Evolutionary conservation across 2,797 vertebrate genomes (phyloP).

Genomic region (Lagodon rhomboides): DNA sequence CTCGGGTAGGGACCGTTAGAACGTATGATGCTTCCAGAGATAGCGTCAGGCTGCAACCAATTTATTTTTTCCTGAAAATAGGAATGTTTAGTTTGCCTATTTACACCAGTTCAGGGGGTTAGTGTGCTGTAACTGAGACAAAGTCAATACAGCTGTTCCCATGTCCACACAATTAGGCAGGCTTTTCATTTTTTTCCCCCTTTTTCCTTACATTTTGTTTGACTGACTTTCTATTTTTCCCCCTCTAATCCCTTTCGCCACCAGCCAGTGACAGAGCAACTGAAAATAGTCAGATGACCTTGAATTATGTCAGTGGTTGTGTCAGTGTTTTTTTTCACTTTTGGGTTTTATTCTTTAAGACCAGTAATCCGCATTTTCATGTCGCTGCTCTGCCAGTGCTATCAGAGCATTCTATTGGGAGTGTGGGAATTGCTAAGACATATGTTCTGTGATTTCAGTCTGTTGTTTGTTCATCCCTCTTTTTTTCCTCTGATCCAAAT

Average conservation of each 20-base stretch:
- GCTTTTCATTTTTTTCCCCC: conserved; percentile 44
- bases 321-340: conserved; percentile 34
- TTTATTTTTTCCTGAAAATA: conserved; percentile 50
- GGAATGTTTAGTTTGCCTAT: conserved; percentile 67
- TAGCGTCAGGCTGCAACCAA: conserved; percentile 49
- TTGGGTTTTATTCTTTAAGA: conserved; percentile 48
- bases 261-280: conserved; percentile 64
- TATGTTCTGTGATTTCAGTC: conserved; percentile 72
- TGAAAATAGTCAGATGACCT: conserved; percentile 76
- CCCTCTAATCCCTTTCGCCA: conserved; percentile 58
- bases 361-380: conserved; percentile 66
- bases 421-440: conserved; percentile 71
- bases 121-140: conserved; percentile 67
- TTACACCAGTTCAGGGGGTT: conserved; percentile 61
- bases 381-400: conserved; percentile 53
- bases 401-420: conserved; percentile 63
- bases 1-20: conserved; percentile 47
- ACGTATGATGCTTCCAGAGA: conserved; percentile 62
- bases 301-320: conserved; percentile 66
- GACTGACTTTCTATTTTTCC: conserved; percentile 25
- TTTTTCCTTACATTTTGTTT: conserved; percentile 61
- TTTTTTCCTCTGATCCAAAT: conserved; percentile 61
- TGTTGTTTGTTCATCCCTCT: conserved; percentile 73
- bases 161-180: conserved; percentile 63
- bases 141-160: conserved; percentile 76